Percentiles rank a stretch among this genome's conserved stretches.
These are phyloP conservation scores for Archilochus colubris DNA, from an alignment of 2,113 vertebrate species.

Conservation along the genomic window DNA sequence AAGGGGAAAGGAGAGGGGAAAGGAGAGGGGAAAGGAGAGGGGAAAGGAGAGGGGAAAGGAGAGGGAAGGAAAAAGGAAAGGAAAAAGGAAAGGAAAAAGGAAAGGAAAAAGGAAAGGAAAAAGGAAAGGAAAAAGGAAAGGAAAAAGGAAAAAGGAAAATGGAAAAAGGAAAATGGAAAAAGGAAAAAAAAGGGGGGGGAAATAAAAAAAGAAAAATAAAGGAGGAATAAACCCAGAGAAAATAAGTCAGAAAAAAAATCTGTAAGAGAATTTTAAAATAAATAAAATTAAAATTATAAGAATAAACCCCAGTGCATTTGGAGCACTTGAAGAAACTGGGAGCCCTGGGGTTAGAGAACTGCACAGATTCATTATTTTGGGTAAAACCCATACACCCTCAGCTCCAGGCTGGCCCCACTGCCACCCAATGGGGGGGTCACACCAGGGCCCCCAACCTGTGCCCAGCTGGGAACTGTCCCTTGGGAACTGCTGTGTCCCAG, in stretches of 20 bases:
- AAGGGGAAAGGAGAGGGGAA: too few relatives aligned
- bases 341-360: not conserved
- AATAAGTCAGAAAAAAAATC: not conserved
- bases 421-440: not conserved
- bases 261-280: not conserved
- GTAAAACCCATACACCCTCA: fast-evolving
- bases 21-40: too few relatives aligned
- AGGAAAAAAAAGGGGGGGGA: too few relatives aligned
- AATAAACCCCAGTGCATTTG: fast-evolving
- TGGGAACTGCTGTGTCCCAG: too few relatives aligned
- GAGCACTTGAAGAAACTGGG: fast-evolving
- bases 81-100: too few relatives aligned
- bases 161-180: too few relatives aligned
- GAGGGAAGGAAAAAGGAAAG: too few relatives aligned
- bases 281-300: not conserved
- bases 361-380: not conserved
- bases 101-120: not conserved
- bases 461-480: not conserved
- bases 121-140: too few relatives aligned
- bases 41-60: too few relatives aligned
- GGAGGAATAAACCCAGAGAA: not conserved
- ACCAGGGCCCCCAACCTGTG: not conserved
- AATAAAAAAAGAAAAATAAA: not conserved
- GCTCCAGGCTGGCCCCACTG: not conserved
- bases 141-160: too few relatives aligned